Percentiles rank a stretch among this genome's conserved stretches.
Conservation (phyloP, 2,113 vertebrate species). For the Litocranius walleri region DNA sequence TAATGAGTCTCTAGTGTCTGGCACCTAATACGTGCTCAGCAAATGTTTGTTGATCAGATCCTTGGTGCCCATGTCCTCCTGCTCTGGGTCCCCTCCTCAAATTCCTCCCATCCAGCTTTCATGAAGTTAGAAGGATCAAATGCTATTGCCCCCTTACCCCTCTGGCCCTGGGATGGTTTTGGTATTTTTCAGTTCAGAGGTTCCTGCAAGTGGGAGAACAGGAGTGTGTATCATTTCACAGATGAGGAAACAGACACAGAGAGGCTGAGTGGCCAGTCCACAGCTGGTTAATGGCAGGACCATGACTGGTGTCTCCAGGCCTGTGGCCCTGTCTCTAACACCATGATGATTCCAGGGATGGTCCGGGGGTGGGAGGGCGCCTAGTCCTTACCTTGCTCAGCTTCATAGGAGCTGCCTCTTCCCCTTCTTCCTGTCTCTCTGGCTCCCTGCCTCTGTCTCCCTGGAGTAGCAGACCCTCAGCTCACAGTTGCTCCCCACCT, state of each 20-base stretch:
- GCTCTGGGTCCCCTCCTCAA: neutral
- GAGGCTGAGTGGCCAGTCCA: neutral
- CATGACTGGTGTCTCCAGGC: neutral
- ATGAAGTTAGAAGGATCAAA: neutral
- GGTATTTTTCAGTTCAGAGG: neutral
- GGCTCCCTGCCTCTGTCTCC: constrained; percentile 14
- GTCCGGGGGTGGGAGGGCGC: neutral
- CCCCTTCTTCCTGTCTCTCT: neutral
- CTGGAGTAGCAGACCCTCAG: constrained; percentile 21
- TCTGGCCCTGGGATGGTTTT: neutral
- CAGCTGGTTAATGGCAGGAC: neutral
- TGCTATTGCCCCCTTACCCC: neutral
- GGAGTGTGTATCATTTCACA: neutral
- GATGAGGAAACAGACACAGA: neutral
- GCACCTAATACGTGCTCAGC: neutral
- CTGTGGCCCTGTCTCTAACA: neutral
- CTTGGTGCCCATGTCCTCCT: neutral
- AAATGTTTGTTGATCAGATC: neutral
- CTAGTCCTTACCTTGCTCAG: accelerated
- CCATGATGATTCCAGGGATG: neutral
- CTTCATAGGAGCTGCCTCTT: accelerated
- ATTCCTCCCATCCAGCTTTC: neutral
- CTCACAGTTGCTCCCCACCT: constrained; percentile 67
- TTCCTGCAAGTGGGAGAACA: neutral
- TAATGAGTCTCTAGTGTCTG: neutral